Conservation (phyloP, 2,888 invertebrate species). For the Hypsopygia costalis region DNA sequence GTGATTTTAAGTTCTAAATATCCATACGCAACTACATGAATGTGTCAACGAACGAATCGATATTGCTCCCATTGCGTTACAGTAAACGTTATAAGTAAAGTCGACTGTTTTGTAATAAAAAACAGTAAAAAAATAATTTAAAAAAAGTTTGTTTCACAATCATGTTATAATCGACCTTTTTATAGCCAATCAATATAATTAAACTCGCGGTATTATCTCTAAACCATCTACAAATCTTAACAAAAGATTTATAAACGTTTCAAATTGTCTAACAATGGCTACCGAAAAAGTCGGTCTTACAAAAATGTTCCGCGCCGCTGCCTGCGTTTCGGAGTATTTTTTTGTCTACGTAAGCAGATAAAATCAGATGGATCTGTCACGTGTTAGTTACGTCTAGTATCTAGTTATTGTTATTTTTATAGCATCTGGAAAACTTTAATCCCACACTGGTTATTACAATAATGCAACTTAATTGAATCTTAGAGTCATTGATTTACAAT, state of each 20-base stretch:
- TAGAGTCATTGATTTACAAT: too few species aligned
- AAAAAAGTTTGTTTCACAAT: constrained; percentile 2
- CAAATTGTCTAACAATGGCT: constrained; percentile 7
- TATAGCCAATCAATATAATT: neutral
- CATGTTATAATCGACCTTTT: neutral
- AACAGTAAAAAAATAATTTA: too few species aligned
- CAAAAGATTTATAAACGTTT: neutral
- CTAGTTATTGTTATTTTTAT: neutral
- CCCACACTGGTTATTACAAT: too few species aligned
- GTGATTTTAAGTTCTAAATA: too few species aligned
- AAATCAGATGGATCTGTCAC: constrained; percentile 17
- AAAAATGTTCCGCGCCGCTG: constrained; percentile 31
- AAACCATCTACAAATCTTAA: neutral
- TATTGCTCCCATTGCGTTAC: too few species aligned
- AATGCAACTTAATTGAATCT: too few species aligned
- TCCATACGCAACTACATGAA: too few species aligned
- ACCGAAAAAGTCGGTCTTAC: constrained; percentile 1
- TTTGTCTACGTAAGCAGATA: constrained; percentile 12
- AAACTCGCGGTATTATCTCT: neutral
- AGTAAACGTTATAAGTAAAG: too few species aligned
- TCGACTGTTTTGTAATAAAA: too few species aligned
- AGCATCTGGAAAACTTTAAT: too few species aligned
- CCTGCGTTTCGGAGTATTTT: constrained; percentile 15
- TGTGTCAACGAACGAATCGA: too few species aligned
- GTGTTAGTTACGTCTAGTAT: constrained; percentile 8